Conservation (phyloP, 2,797 vertebrate species). For the Acrossocheilus fasciatus region DNA sequence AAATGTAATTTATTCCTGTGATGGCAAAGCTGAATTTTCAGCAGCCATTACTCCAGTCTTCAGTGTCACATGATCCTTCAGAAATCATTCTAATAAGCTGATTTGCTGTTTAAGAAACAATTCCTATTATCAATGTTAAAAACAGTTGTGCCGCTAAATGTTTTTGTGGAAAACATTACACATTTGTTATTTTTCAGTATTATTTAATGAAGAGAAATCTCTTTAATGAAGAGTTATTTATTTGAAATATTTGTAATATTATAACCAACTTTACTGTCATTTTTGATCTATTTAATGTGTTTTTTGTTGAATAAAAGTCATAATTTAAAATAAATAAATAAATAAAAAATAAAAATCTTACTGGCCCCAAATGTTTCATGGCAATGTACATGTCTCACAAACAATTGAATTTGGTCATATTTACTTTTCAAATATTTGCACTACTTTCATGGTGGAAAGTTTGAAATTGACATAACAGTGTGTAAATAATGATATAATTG, state of each 20-base stretch:
- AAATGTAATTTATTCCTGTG: background rate
- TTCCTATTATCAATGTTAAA: background rate
- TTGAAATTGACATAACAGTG: too few relatives aligned
- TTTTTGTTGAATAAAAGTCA: background rate
- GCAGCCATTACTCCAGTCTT: background rate
- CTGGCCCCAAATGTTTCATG: background rate
- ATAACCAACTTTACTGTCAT: background rate
- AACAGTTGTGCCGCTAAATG: background rate
- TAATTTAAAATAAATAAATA: background rate
- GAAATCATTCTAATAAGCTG: background rate
- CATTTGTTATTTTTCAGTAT: background rate
- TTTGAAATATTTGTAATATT: background rate
- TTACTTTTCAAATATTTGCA: background rate
- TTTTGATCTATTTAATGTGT: background rate
- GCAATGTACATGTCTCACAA: background rate
- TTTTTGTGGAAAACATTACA: background rate
- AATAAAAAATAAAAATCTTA: background rate
- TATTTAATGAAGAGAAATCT: background rate
- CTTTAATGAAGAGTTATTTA: background rate
- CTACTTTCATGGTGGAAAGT: background rate
- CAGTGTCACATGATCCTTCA: background rate
- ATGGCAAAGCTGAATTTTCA: background rate
- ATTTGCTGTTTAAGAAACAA: background rate
- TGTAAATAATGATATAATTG: background rate
- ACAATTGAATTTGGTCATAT: background rate